Conservation (phyloP, 2,113 vertebrate species). For the Hydrolagus affinis region DNA sequence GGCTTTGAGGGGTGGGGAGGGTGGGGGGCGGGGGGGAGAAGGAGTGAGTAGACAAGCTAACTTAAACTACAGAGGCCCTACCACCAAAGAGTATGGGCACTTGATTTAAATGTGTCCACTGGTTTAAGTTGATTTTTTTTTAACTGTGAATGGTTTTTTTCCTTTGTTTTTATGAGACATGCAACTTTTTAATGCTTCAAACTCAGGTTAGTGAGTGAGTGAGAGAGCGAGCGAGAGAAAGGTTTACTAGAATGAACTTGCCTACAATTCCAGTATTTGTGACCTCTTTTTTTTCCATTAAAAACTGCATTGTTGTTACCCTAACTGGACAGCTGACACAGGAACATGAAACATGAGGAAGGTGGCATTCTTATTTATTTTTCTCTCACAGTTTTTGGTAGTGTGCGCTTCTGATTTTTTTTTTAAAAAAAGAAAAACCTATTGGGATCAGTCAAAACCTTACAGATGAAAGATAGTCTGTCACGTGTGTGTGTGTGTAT, state of each 20-base stretch:
- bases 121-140: slow-evolving; percentile 30
- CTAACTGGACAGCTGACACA: slow-evolving; percentile 31
- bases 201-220: slow-evolving; percentile 29
- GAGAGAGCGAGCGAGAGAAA: slow-evolving; percentile 19
- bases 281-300: background rate
- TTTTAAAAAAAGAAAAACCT: background rate
- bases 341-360: background rate
- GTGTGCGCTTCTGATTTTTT: background rate
- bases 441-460: too few relatives aligned
- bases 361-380: slow-evolving; percentile 29
- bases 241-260: slow-evolving; percentile 30
- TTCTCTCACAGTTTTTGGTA: background rate
- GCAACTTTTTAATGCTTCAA: slow-evolving; percentile 33
- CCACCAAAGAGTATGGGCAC: slow-evolving; percentile 30
- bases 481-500: background rate
- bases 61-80: slow-evolving; percentile 18
- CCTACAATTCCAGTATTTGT: slow-evolving; percentile 33
- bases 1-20: slow-evolving; percentile 27
- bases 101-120: slow-evolving; percentile 31
- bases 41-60: slow-evolving; percentile 26
- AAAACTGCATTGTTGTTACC: slow-evolving; percentile 4
- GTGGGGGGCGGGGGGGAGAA: too few relatives aligned
- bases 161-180: slow-evolving; percentile 27
- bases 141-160: slow-evolving; percentile 31
- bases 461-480: too few relatives aligned